Conservation (phyloP, 1,140 invertebrate species). For the Ips typographus region DNA sequence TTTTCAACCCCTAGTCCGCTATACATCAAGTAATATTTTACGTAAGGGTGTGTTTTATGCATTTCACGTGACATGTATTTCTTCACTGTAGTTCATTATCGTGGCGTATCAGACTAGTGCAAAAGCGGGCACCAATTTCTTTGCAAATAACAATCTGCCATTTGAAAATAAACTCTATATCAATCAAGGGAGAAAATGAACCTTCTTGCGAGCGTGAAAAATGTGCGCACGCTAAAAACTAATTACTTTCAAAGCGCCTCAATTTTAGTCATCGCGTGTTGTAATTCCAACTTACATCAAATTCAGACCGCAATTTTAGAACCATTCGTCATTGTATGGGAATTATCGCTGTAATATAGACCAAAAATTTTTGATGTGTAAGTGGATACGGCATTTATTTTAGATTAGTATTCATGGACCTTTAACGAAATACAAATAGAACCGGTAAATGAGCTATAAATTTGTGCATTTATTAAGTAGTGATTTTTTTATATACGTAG, state of each 20-base stretch:
- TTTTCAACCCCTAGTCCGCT: too few species aligned
- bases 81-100: too few species aligned
- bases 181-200: conserved; percentile 11
- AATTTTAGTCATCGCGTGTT: conserved; percentile 27
- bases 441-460: neutral
- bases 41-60: too few species aligned
- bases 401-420: conserved; percentile 7
- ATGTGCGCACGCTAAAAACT: conserved; percentile 27
- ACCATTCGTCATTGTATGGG: conserved; percentile 20
- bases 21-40: too few species aligned
- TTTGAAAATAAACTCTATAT: neutral
- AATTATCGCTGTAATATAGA: conserved; percentile 9
- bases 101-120: too few species aligned
- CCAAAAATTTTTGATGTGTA: conserved; percentile 17
- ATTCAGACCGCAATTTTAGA: conserved; percentile 22
- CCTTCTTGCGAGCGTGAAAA: conserved; percentile 7
- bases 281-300: conserved; percentile 17
- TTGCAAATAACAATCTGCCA: neutral
- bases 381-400: conserved; percentile 20
- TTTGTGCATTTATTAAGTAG: neutral
- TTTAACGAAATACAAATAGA: conserved; percentile 5
- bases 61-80: too few species aligned
- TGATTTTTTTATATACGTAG: neutral
- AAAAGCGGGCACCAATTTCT: neutral
- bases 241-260: conserved; percentile 21